Base-by-base conservation (phyloP, 2,113 vertebrate species). In the Bufo bufo region DNA sequence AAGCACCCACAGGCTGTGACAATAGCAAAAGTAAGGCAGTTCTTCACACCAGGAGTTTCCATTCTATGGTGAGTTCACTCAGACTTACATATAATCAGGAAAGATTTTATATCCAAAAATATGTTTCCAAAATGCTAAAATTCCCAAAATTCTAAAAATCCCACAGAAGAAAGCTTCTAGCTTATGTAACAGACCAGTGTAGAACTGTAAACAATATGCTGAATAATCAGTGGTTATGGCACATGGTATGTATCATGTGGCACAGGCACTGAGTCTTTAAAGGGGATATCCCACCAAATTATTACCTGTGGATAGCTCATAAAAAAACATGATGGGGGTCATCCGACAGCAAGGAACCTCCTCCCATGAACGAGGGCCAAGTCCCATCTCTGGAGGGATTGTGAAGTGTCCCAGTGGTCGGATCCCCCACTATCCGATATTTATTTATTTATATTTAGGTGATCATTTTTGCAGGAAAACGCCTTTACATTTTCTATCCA, bases 101-200 rank as follows among this genome's bases (percentile, higher is more conserved):
- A 2, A 52, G 6, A 77, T 77, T 7, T 12, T 4, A 52, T 75
- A 17, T 77, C 11, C 19, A 13, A 13, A 33, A 33, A 33, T 33
- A 50, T 52, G 52, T 0, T 52, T 20, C 9, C 6, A 79, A 54
- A 49, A 2, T 17, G 52, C 3, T 20, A 11, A 0, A 50, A 50
- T 5, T 77, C 19, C 19, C 13, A 19, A 23, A 79, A 79, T 4
- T 58, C 5, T 56, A 56, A 56, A 20, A 11, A 54, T 23, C n/a
- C 11, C 9, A 69, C 4, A 69, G 47, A 47, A 69, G 19, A 49
- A 69, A 66, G 12, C 20, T 65, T 63, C 19, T 20, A 56, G 49
- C 47, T 13, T 17, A 33, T 86, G 85, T 86, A 86, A 86, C 85
- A 79, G 85, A 86, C 85, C 23, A 50, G 59, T 61, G 4, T 50